Base-by-base conservation (phyloP, 2,797 vertebrate genomes). In the Sebastes aleutianus region DNA sequence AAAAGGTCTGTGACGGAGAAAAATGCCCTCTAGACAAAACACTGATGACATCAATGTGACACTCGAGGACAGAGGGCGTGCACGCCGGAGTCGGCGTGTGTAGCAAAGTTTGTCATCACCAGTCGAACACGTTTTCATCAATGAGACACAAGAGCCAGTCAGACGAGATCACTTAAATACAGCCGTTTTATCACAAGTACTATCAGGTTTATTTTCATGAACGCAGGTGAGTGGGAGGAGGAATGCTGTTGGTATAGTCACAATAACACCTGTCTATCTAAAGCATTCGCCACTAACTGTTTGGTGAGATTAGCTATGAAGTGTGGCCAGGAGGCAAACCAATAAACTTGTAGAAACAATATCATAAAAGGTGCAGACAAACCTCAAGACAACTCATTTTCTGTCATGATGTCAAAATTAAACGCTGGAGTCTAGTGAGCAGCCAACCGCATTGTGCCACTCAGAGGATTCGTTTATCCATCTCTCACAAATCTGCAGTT, bases 1-100 rank as follows among this genome's bases (percentile, higher is more conserved):
- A 89, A 82, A 80, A 83, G 72, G 20, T 82, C 71, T 31, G 71
- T 27, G 69, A 67, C 62, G 32, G 53, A 79, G 24, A 76, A 75
- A 81, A 77, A 88, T 65, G 69, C 72, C 81, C 78, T 75, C 29
- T 3, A 86, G 74, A 78, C 53, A 89, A 84, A 89, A 83, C 80
- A 69, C 4, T 63, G 69, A 86, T 72, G 90, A 87, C 92, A 89
- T 92, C 87, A 85, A 63, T 13, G 82, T 85, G 87, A 91, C 87
- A 82, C 59, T 20, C 0, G 26, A 62, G 70, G 79, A 77, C 78
- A 68, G 56, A 71, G 74, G 84, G 89, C 36, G 85, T 83, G 85
- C 59, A 22, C 63, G 64, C 27, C 43, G 0, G 22, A 10, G 74
- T 11, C 61, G 0, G 18, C 32, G 0, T 70, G 58, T 18, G 12